phyloP scores from a whole-genome alignment of 2,888 invertebrate species.

The Xanthorhoe designata region DNA sequence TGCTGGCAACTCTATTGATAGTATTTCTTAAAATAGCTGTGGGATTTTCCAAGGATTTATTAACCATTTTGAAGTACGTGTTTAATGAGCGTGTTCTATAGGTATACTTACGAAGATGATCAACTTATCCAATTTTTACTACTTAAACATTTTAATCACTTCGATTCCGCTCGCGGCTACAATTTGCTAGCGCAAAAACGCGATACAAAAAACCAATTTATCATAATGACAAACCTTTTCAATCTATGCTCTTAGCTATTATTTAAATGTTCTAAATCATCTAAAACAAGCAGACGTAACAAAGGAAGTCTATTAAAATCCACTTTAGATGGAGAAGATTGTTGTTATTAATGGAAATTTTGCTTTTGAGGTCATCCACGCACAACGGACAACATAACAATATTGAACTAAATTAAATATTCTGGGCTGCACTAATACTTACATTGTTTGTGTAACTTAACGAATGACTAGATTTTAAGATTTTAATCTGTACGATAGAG shows the following conservation, averaged over 20 bases:
- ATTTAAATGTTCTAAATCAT: constrained; percentile 54
- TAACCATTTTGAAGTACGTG: background rate
- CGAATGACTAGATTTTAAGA: no score
- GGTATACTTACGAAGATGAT: background rate
- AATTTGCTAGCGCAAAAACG: constrained; percentile 38
- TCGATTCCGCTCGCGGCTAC: constrained; percentile 30
- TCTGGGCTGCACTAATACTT: constrained; percentile 1
- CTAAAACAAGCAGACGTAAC: constrained; percentile 53
- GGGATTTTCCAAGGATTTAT: background rate
- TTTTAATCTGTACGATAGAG: no score
- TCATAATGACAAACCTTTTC: constrained; percentile 49
- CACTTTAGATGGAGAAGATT: constrained; percentile 58
- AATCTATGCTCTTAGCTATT: constrained; percentile 49
- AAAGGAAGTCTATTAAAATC: constrained; percentile 70
- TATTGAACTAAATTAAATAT: constrained; percentile 1
- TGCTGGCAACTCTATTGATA: background rate
- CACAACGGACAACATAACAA: constrained; percentile 9
- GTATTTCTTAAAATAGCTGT: background rate
- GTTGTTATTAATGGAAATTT: constrained; percentile 54
- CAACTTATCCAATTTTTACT: constrained; percentile 21
- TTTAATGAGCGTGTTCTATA: background rate
- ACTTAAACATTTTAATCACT: constrained; percentile 32
- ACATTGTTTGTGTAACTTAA: no score
- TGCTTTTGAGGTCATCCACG: constrained; percentile 46
- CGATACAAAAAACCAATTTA: constrained; percentile 41